Conservation (phyloP, 2,113 vertebrate species). For the Gymnarchus niloticus region DNA sequence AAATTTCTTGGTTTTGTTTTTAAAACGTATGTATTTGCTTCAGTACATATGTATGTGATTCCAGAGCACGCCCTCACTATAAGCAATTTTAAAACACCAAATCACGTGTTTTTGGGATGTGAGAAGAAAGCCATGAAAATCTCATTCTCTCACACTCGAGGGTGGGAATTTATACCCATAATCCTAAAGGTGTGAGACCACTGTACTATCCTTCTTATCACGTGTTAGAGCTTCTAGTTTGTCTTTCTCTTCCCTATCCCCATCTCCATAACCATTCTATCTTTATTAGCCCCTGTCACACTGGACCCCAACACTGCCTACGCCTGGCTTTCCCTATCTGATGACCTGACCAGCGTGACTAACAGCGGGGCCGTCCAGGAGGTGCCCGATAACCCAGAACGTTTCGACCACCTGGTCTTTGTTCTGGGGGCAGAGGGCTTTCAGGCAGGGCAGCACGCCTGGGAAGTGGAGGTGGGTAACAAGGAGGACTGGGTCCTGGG, state of each 20-base stretch:
- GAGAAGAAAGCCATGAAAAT: too few relatives aligned
- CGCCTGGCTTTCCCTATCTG: slow-evolving; percentile 57
- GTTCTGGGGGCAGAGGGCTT: slow-evolving; percentile 65
- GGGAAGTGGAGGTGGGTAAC: slow-evolving; percentile 66
- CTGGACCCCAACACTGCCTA: slow-evolving; percentile 69
- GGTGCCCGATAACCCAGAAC: slow-evolving; percentile 61
- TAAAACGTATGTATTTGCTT: neutral
- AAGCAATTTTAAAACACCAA: neutral
- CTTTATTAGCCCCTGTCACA: slow-evolving; percentile 58
- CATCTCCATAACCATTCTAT: too few relatives aligned
- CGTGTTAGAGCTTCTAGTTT: neutral
- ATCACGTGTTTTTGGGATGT: neutral
- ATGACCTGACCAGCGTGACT: slow-evolving; percentile 56
- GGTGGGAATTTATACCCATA: neutral
- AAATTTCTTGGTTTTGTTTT: neutral
- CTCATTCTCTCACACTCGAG: neutral
- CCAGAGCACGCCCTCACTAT: neutral
- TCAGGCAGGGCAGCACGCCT: slow-evolving; percentile 57
- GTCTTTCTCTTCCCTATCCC: neutral
- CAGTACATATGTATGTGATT: neutral
- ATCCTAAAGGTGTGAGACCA: neutral
- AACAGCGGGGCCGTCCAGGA: slow-evolving; percentile 55
- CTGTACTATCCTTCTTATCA: neutral
- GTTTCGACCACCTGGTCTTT: slow-evolving; percentile 67
- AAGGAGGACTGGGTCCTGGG: slow-evolving; percentile 69